Conservation (phyloP, 2,888 invertebrate species). For the Stenchaetothrips biformis region DNA sequence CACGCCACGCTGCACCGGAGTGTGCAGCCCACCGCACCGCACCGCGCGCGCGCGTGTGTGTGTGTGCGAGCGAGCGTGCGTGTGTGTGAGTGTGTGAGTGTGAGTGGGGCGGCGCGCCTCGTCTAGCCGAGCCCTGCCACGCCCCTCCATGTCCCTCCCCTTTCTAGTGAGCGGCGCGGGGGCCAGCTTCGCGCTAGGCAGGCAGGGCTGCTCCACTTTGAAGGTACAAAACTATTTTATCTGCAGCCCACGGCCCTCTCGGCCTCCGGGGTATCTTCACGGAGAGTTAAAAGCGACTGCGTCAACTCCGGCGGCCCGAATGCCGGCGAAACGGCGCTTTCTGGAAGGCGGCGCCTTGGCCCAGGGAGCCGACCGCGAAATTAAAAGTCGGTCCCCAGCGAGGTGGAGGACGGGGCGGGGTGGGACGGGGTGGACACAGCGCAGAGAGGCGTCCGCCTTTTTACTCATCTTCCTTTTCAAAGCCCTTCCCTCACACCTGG, state of each 20-base stretch:
- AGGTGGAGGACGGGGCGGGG: neutral
- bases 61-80: neutral
- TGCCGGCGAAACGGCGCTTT: neutral
- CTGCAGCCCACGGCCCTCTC: neutral
- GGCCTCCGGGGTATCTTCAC: neutral
- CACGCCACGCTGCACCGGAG: neutral
- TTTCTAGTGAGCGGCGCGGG: neutral
- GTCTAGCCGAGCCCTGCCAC: neutral
- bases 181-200: neutral
- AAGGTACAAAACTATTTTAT: constrained; percentile 20
- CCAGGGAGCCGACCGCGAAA: neutral
- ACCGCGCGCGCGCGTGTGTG: no score
- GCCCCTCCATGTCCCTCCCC: neutral
- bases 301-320: neutral
- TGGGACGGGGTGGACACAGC: neutral
- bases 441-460: neutral
- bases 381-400: neutral
- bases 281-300: neutral
- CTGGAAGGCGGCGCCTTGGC: neutral
- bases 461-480: neutral
- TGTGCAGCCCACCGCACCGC: neutral
- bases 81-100: neutral
- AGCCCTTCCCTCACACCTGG: neutral
- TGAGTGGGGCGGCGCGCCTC: neutral
- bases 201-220: constrained; percentile 19